Conservation (phyloP, 2,797 vertebrate species). For the Neomorphus geoffroyi region DNA sequence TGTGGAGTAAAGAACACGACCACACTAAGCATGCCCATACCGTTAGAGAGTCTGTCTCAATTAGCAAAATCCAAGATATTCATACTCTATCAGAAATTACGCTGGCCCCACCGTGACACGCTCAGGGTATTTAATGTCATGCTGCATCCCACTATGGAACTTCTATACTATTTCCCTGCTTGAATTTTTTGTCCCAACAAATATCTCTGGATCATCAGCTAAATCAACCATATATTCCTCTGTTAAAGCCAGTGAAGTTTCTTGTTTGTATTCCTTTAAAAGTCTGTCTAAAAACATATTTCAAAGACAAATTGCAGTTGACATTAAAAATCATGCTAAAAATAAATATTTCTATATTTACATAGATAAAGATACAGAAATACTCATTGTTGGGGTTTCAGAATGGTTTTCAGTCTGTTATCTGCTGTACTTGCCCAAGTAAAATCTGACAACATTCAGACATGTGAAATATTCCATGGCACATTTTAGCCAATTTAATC, state of each 20-base stretch:
- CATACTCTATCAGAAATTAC: background rate
- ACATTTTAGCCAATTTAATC: background rate
- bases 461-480: background rate
- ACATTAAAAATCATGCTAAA: background rate
- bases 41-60: background rate
- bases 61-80: background rate
- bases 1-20: background rate
- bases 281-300: background rate
- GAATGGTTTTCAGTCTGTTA: background rate
- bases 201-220: background rate
- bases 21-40: background rate
- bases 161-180: background rate
- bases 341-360: background rate
- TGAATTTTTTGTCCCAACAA: background rate
- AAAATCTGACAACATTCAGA: background rate
- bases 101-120: background rate
- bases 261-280: background rate
- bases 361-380: background rate
- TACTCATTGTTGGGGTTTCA: background rate
- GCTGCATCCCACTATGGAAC: background rate
- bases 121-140: background rate
- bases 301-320: background rate
- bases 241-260: background rate
- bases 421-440: background rate
- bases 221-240: background rate